A percentile compares a stretch with the other conserved stretches of the same genome.
phyloP scores from a whole-genome alignment of 2,113 vertebrate genomes.

The Lanius ludovicianus region DNA sequence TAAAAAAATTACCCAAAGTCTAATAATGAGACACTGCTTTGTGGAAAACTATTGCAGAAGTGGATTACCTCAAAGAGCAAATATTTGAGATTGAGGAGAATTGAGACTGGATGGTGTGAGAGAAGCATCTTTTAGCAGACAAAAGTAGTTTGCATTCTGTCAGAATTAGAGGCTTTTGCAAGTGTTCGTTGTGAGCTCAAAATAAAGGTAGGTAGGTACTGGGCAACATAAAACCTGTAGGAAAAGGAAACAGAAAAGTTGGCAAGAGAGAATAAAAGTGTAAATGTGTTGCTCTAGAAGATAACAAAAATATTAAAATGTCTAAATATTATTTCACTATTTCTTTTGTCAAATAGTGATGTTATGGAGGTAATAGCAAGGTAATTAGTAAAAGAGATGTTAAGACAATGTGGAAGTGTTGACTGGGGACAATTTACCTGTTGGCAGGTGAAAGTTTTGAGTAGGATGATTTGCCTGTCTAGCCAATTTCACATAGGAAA shows the following conservation, averaged over 20 bases:
- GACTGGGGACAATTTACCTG: background rate
- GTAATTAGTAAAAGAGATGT: background rate
- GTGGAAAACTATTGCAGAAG: background rate
- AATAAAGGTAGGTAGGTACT: background rate
- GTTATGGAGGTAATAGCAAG: background rate
- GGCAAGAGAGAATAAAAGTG: background rate
- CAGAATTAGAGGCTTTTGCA: background rate
- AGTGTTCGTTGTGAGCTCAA: accelerated
- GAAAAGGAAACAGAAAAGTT: background rate
- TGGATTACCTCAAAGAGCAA: background rate
- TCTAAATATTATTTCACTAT: background rate
- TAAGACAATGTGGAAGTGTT: background rate
- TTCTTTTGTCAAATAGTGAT: background rate
- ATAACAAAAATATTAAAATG: background rate
- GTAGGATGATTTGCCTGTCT: background rate
- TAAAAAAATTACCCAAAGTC: background rate
- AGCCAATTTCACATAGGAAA: background rate
- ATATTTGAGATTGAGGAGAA: background rate
- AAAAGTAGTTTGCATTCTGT: background rate
- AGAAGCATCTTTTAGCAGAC: background rate
- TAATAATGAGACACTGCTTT: background rate
- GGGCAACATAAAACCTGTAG: background rate
- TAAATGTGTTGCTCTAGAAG: background rate
- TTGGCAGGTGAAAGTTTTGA: background rate
- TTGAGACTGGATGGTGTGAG: background rate